Base-by-base conservation (phyloP, 1,140 invertebrate species). In the Ceratosolen fusciceps region DNA sequence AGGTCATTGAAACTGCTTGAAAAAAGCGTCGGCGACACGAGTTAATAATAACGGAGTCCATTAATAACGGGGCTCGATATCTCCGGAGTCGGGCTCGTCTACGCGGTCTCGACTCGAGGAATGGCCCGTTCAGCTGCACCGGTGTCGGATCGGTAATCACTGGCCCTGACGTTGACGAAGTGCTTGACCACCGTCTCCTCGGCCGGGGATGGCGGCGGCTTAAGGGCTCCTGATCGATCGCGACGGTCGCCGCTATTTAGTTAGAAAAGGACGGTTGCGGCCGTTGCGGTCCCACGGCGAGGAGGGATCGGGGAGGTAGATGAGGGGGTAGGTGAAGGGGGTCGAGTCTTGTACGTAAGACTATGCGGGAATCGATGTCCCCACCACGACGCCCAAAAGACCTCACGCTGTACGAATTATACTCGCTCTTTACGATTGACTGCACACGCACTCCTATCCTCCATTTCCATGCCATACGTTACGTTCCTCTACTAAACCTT, bases 161-260 rank as follows among this genome's bases (percentile, higher is more conserved):
- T 78, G 76, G 10, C 39, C 29, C 1, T 72, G 76, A 71, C 76
- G 47, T 56, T 78, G 76, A 78, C 56, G 54, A 72, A 78, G 68
- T 39, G 54, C 34, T 31, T 62, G 60, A n/a, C 9, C 16, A 12
- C n/a, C 21, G 37, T 52, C 31, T 77, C 37, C 21, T 21, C 26
- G 62, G 8, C 29, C 2, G 12, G 5, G 19, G 60, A n/a, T 68
- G 62, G 8, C 29, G 4, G 12, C 3, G 19, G 60, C 26, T 68
- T 47, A 68, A 65, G 56, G 58, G 9, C 47, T 54, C 34, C 34
- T 37, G 47, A 68, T 65, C 74, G 74, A 76, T 76, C 74, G 60
- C 21, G 60, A 0, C 7, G 14, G 29, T 21, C 24, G 60, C 31
- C 16, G 31, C 16, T 21, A 31, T 21, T 62, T 31, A 29, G 60